Evolutionary conservation across 2,797 vertebrate species (phyloP).

Genomic region (Cynodonichthys magdalenae): DNA sequence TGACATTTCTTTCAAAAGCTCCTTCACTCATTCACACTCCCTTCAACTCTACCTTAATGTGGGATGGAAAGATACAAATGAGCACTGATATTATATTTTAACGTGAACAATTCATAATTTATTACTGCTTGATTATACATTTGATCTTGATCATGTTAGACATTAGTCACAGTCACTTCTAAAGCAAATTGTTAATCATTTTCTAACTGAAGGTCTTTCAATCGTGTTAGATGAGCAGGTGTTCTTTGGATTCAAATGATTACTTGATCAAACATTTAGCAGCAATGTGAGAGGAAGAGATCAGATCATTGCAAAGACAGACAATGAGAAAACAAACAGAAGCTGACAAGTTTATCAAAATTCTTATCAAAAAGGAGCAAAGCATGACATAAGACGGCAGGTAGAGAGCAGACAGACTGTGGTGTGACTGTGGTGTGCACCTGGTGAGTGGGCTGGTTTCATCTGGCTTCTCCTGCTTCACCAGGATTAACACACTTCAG

Average conservation of each 20-base stretch:
- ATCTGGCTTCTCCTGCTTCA: constrained; percentile 51
- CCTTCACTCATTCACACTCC: constrained; percentile 29
- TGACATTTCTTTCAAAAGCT: constrained; percentile 50
- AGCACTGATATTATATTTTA: too few species aligned
- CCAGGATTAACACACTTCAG: constrained; percentile 52
- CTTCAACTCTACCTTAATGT: constrained; percentile 34
- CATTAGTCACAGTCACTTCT: background rate
- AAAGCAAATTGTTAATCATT: background rate
- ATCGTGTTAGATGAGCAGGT: background rate
- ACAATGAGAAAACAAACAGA: constrained; percentile 9
- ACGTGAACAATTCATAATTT: background rate
- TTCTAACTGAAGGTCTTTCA: background rate
- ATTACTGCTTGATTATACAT: background rate
- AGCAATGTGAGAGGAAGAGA: background rate
- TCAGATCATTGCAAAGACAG: background rate
- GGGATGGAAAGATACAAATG: constrained; percentile 16
- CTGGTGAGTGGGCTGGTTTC: constrained; percentile 60
- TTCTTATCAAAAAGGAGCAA: constrained; percentile 13
- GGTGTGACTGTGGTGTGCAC: constrained; percentile 32
- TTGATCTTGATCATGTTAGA: constrained; percentile 4
- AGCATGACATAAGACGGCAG: constrained; percentile 26
- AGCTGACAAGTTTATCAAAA: constrained; percentile 3
- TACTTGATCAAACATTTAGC: background rate
- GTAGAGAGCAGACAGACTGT: constrained; percentile 28
- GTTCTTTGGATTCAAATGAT: background rate